A percentile compares a stretch with the other conserved stretches of the same genome.
These are phyloP conservation scores for Branchipolynoe longqiensis DNA, from an alignment of 2,888 invertebrate genomes.

Conservation along the genomic window DNA sequence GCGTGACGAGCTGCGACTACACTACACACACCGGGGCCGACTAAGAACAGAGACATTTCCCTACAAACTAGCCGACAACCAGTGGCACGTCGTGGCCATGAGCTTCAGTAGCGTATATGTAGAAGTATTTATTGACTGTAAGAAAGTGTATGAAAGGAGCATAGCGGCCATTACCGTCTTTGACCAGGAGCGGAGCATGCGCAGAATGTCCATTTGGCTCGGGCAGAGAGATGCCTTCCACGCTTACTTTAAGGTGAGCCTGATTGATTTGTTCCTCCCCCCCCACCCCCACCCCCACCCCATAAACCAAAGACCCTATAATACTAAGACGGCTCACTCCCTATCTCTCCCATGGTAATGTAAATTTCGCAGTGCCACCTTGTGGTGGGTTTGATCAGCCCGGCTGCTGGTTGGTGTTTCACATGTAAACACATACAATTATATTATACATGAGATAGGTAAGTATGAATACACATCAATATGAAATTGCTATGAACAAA, in stretches of 20 bases:
- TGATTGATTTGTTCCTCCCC: not conserved
- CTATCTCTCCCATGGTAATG: too few relatives aligned
- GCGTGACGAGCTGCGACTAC: constrained; percentile 86
- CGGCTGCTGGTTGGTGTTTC: too few relatives aligned
- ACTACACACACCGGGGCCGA: constrained; percentile 74
- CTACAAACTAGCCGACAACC: constrained; percentile 91
- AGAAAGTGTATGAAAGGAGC: constrained; percentile 90
- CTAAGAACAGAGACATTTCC: constrained; percentile 90
- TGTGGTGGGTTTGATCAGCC: too few relatives aligned
- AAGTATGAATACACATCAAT: too few relatives aligned
- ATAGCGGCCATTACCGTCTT: constrained; percentile 83
- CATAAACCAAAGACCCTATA: too few relatives aligned
- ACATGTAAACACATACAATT: too few relatives aligned
- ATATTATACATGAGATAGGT: too few relatives aligned
- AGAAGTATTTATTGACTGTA: constrained; percentile 93
- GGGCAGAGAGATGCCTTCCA: constrained; percentile 93
- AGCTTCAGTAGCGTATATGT: constrained; percentile 89
- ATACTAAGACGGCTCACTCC: too few relatives aligned
- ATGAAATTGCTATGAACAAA: too few relatives aligned
- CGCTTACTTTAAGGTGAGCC: constrained; percentile 89
- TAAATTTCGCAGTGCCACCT: too few relatives aligned
- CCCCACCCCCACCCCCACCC: too few relatives aligned
- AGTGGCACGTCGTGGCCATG: constrained; percentile 92
- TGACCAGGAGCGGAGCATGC: constrained; percentile 84
- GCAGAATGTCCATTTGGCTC: constrained; percentile 86